These are phyloP conservation scores for Ectemnius cavifrons DNA, from an alignment of 2,888 invertebrate genomes.

Conservation along the genomic window DNA sequence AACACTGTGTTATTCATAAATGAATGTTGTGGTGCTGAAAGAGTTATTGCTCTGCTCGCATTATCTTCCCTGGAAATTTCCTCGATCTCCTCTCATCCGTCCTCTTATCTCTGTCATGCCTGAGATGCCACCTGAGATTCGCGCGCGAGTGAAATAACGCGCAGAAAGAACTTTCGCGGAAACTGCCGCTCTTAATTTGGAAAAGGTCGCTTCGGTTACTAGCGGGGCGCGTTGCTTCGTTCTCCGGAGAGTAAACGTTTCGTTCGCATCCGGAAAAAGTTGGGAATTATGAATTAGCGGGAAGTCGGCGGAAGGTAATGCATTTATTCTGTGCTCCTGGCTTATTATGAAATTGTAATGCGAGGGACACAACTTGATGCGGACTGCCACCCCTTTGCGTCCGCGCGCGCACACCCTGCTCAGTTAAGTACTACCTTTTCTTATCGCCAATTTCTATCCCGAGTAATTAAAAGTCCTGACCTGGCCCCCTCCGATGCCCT, in stretches of 20 bases:
- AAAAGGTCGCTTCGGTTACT: constrained; percentile 51
- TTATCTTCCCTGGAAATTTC: no score
- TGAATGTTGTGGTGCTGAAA: no score
- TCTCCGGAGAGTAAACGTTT: constrained; percentile 52
- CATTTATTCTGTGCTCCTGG: constrained; percentile 53
- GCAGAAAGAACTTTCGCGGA: constrained; percentile 57
- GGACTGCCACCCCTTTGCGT: constrained; percentile 37
- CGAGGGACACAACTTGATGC: constrained; percentile 51
- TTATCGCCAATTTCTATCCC: constrained; percentile 39
- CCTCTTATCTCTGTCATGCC: constrained; percentile 48
- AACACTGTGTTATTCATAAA: no score
- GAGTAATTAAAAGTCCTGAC: constrained; percentile 30
- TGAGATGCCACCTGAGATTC: no score
- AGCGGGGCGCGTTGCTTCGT: constrained; percentile 17
- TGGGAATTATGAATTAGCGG: constrained; percentile 64
- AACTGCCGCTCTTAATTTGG: constrained; percentile 64
- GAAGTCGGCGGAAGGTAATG: constrained; percentile 54
- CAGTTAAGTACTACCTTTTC: constrained; percentile 48
- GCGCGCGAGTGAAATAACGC: constrained; percentile 55
- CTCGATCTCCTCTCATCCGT: no score
- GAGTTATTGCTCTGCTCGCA: no score
- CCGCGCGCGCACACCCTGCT: constrained; percentile 11
- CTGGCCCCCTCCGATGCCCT: constrained; percentile 1
- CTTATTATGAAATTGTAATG: constrained; percentile 63
- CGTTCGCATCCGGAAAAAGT: constrained; percentile 63